phyloP scores from a whole-genome alignment of 2,797 vertebrate genomes.

The Tauraco hartlaubi region DNA sequence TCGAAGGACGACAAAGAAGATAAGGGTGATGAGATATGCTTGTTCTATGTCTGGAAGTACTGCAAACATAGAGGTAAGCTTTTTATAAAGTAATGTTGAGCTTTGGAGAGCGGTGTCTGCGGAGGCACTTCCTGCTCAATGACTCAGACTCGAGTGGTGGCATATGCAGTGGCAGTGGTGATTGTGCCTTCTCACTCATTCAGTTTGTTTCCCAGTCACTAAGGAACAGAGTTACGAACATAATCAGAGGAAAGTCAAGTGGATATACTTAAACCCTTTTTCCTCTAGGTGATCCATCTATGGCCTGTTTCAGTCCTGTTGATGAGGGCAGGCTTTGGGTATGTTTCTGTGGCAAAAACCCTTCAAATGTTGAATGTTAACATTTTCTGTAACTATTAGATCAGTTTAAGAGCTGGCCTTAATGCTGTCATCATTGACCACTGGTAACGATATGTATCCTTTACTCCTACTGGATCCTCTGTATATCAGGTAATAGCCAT shows the following conservation, averaged over 20 bases:
- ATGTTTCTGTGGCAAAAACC: neutral
- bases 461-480: neutral
- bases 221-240: neutral
- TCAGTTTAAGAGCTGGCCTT: neutral
- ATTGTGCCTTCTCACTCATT: neutral
- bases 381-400: neutral
- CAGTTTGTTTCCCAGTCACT: neutral
- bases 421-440: neutral
- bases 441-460: neutral
- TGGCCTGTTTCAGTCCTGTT: neutral
- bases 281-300: neutral
- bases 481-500: neutral
- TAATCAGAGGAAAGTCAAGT: neutral
- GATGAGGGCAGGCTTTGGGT: neutral
- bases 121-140: neutral
- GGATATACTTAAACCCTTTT: neutral
- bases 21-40: constrained; percentile 86
- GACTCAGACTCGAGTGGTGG: neutral
- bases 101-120: neutral
- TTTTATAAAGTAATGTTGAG: neutral
- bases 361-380: neutral
- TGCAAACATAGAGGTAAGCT: constrained; percentile 85
- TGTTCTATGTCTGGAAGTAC: constrained; percentile 82
- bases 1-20: neutral
- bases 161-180: neutral